A percentile compares a stretch with the other conserved stretches of the same genome.
phyloP scores from a whole-genome alignment of 2,888 invertebrate genomes.

The Agonopterix heracliana region DNA sequence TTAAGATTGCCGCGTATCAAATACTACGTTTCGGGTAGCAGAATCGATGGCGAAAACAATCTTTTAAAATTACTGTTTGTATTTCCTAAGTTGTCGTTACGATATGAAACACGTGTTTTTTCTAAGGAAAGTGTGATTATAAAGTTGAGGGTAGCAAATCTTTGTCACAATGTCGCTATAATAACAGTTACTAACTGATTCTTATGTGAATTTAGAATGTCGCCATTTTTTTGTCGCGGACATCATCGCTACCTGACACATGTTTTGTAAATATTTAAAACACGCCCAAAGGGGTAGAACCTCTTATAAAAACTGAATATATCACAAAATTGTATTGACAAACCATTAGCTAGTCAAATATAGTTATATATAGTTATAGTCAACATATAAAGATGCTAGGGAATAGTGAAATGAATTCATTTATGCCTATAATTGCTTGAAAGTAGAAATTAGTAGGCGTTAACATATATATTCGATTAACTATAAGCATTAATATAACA shows the following conservation, averaged over 20 bases:
- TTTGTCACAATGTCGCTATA: too few relatives aligned
- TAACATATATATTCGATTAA: constrained; percentile 44
- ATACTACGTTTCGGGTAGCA: too few relatives aligned
- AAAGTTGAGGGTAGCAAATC: too few relatives aligned
- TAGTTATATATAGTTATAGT: constrained; percentile 61
- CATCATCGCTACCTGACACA: neutral
- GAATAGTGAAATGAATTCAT: constrained; percentile 35
- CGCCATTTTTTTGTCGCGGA: neutral
- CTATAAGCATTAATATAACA: constrained; percentile 10
- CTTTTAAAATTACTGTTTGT: too few relatives aligned
- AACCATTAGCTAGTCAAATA: constrained; percentile 66
- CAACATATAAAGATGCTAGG: constrained; percentile 49
- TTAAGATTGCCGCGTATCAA: too few relatives aligned
- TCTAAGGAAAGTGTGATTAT: too few relatives aligned
- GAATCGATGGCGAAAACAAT: too few relatives aligned
- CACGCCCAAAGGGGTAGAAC: constrained; percentile 38
- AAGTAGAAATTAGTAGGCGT: constrained; percentile 36
- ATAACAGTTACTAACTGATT: too few relatives aligned
- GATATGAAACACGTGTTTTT: too few relatives aligned
- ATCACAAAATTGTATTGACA: constrained; percentile 42
- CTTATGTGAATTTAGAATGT: too few relatives aligned
- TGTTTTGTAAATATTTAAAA: constrained; percentile 8
- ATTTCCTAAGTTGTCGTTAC: too few relatives aligned
- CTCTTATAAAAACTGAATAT: constrained; percentile 36
- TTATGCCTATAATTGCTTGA: constrained; percentile 57